Evolutionary conservation across 2,888 invertebrate genomes (phyloP).

Genomic region (Anthoptus insignis): DNA sequence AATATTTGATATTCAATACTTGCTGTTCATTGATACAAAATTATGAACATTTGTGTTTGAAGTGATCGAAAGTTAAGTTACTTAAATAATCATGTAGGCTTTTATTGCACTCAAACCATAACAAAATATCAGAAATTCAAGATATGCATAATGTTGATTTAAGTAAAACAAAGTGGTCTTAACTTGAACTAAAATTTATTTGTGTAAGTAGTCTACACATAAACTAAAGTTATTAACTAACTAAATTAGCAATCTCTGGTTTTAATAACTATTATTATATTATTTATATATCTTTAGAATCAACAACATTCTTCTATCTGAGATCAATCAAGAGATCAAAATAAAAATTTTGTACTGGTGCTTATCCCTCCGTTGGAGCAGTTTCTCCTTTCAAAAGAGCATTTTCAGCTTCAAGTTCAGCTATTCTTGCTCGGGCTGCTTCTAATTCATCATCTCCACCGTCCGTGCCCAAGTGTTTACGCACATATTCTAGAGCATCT

Average conservation of each 20-base stretch:
- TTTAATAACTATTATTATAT: conserved; percentile 61
- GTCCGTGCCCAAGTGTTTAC: conserved; percentile 80
- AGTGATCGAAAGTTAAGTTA: too few relatives aligned
- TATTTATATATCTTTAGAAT: conserved; percentile 69
- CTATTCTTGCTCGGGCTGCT: conserved; percentile 86
- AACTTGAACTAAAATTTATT: conserved; percentile 63
- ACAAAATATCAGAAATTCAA: too few relatives aligned
- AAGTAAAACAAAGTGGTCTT: neutral
- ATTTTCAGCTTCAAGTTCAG: conserved; percentile 88
- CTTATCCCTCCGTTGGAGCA: conserved; percentile 76
- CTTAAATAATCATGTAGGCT: too few relatives aligned
- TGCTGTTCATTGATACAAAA: too few relatives aligned
- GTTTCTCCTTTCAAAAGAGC: conserved; percentile 79
- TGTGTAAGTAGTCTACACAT: conserved; percentile 58
- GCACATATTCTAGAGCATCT: conserved; percentile 92
- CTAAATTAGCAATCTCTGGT: conserved; percentile 74
- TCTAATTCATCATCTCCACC: conserved; percentile 86
- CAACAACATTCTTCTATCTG: conserved; percentile 67
- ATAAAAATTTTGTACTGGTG: conserved; percentile 40
- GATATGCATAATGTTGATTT: too few relatives aligned
- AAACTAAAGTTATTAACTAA: conserved; percentile 67
- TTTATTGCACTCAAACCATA: too few relatives aligned
- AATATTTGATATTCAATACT: too few relatives aligned
- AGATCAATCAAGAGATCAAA: conserved; percentile 74
- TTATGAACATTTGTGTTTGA: too few relatives aligned